These are phyloP conservation scores for Cinclus cinclus DNA, from an alignment of 2,113 vertebrate genomes.

Conservation along the genomic window DNA sequence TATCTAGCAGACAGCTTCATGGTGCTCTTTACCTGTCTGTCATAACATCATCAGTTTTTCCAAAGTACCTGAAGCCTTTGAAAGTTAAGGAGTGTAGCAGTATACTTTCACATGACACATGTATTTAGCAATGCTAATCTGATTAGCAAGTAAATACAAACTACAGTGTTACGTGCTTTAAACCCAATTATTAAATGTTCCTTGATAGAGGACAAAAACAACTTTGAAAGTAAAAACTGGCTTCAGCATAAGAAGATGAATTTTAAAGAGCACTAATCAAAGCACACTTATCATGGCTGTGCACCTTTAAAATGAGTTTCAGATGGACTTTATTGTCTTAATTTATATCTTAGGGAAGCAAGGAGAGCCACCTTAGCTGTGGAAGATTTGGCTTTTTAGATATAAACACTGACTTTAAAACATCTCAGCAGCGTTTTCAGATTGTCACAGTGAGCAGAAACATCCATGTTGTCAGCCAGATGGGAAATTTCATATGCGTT, in stretches of 20 bases:
- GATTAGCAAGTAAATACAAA: conserved; percentile 51
- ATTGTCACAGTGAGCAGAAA: conserved; percentile 40
- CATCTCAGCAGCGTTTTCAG: conserved; percentile 41
- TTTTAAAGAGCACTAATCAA: neutral
- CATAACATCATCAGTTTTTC: conserved; percentile 52
- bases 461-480: conserved; percentile 19
- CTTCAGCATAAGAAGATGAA: neutral
- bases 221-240: conserved; percentile 20
- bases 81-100: conserved; percentile 33
- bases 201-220: neutral
- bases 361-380: conserved; percentile 11
- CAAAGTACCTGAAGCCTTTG: conserved; percentile 43
- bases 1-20: conserved; percentile 51
- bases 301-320: conserved; percentile 30
- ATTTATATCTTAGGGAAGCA: neutral
- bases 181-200: conserved; percentile 35
- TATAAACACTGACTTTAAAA: conserved; percentile 50
- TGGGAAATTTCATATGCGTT: conserved; percentile 29
- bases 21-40: conserved; percentile 42
- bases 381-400: conserved; percentile 1
- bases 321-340: conserved; percentile 29
- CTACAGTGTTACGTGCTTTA: neutral
- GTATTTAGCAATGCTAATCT: conserved; percentile 54
- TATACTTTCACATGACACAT: neutral
- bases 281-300: neutral